Evolutionary conservation across 2,797 vertebrate species (phyloP).

Genomic region (Cirrhinus mrigala): DNA sequence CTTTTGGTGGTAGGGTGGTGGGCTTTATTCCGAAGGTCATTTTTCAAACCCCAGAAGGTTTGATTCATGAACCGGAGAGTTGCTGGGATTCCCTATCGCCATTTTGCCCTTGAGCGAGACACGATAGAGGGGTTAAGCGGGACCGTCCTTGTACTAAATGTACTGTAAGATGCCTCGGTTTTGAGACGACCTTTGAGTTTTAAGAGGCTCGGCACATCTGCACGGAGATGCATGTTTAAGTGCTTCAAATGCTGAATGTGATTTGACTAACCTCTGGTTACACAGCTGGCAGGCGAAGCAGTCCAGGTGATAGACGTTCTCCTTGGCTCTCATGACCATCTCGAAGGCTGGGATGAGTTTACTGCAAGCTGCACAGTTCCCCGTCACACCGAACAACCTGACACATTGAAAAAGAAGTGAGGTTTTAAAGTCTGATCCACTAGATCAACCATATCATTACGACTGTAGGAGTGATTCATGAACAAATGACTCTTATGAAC

Average conservation of each 20-base stretch:
- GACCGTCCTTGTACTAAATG: slow-evolving; percentile 8
- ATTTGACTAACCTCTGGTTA: slow-evolving; percentile 92
- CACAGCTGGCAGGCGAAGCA: slow-evolving; percentile 99
- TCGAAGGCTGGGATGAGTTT: slow-evolving; percentile 99
- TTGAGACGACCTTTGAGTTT: slow-evolving; percentile 2
- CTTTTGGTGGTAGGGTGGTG: slow-evolving; percentile 28
- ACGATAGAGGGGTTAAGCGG: slow-evolving; percentile 7
- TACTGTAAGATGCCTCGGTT: slow-evolving; percentile 18
- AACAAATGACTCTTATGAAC: not conserved
- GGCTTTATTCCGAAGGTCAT: slow-evolving; percentile 38
- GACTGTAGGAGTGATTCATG: not conserved
- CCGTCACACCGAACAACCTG: slow-evolving; percentile 97
- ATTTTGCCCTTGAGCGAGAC: slow-evolving; percentile 24
- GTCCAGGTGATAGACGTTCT: slow-evolving; percentile 99
- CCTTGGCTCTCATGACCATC: slow-evolving; percentile 99
- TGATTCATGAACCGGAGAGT: slow-evolving; percentile 34
- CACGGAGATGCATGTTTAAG: not conserved
- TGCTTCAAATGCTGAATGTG: not conserved
- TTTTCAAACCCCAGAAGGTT: slow-evolving; percentile 23
- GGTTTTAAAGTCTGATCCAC: slow-evolving; percentile 16
- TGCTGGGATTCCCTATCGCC: slow-evolving; percentile 24
- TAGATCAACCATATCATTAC: not conserved
- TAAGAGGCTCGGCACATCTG: not conserved
- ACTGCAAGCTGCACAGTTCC: slow-evolving; percentile 97
- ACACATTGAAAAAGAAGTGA: slow-evolving; percentile 24